A percentile compares a stretch with the other conserved stretches of the same genome.
Conservation (phyloP, 1,140 invertebrate species). For the Pseudomyrmex sp. region DNA sequence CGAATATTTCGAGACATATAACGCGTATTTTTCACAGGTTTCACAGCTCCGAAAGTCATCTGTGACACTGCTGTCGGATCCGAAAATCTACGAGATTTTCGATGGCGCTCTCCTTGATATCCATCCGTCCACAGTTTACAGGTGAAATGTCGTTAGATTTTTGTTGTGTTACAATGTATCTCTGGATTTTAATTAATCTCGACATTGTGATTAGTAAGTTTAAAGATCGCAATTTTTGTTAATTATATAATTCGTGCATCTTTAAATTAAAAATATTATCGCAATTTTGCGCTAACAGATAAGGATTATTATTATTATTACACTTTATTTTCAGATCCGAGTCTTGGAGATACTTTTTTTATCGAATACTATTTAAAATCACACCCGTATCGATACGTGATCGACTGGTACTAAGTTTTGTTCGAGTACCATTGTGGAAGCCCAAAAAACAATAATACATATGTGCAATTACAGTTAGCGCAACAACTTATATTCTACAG, state of each 20-base stretch:
- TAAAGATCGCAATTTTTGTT: not conserved
- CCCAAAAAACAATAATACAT: not conserved
- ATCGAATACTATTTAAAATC: constrained; percentile 85
- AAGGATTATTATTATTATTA: not conserved
- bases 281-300: not conserved
- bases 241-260: too few species aligned
- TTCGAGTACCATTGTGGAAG: constrained; percentile 84
- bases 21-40: constrained; percentile 85
- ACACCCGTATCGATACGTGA: constrained; percentile 85
- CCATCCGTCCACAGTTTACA: constrained; percentile 85
- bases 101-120: constrained; percentile 85
- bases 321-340: constrained; percentile 72
- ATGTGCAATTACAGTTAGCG: too few species aligned
- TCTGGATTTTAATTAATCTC: too few species aligned
- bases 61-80: constrained; percentile 73
- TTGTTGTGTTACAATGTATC: not conserved
- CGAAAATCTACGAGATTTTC: constrained; percentile 84
- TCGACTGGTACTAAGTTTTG: constrained; percentile 85
- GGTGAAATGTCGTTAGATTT: constrained; percentile 79
- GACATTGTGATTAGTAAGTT: not conserved
- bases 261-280: not conserved
- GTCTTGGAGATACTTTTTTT: constrained; percentile 83
- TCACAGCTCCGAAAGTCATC: constrained; percentile 76
- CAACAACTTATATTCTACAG: too few species aligned
- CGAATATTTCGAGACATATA: constrained; percentile 86